Evolutionary conservation across 2,113 vertebrate genomes (phyloP).

Genomic region (Salvelinus sp.): DNA sequence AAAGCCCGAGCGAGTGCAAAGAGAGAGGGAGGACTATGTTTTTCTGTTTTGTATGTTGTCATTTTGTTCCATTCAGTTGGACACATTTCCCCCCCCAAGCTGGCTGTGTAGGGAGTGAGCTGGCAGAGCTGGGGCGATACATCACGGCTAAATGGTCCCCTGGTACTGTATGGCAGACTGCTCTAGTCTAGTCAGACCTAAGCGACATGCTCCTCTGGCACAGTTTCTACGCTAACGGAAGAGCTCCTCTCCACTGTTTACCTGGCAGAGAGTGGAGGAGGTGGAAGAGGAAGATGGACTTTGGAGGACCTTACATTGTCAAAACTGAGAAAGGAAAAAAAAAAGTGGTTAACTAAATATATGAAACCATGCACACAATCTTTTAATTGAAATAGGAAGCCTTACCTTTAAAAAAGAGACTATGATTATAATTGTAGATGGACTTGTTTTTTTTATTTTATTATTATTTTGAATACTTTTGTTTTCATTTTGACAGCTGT

Average conservation of each 20-base stretch:
- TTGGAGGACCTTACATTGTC: constrained; percentile 46
- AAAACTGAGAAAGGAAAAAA: constrained; percentile 76
- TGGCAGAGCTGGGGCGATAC: not conserved
- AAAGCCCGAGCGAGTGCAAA: constrained; percentile 30
- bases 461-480: constrained; percentile 66
- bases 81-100: constrained; percentile 35
- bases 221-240: not conserved
- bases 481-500: constrained; percentile 53
- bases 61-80: constrained; percentile 59
- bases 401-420: constrained; percentile 86
- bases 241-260: not conserved
- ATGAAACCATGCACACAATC: constrained; percentile 90
- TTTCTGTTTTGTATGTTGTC: constrained; percentile 61
- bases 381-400: constrained; percentile 91
- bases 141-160: constrained; percentile 49
- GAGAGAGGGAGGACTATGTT: constrained; percentile 32
- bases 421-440: constrained; percentile 69
- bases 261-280: constrained; percentile 2
- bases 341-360: constrained; percentile 57
- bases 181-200: too few relatives aligned
- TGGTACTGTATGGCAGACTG: constrained; percentile 11
- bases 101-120: constrained; percentile 40
- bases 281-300: constrained; percentile 26
- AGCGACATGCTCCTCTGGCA: too few relatives aligned
- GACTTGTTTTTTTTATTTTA: constrained; percentile 66